Percentiles rank a stretch among this genome's conserved stretches.
Conservation (phyloP, 2,797 vertebrate species). For the Phrynocephalus vlangalii region DNA sequence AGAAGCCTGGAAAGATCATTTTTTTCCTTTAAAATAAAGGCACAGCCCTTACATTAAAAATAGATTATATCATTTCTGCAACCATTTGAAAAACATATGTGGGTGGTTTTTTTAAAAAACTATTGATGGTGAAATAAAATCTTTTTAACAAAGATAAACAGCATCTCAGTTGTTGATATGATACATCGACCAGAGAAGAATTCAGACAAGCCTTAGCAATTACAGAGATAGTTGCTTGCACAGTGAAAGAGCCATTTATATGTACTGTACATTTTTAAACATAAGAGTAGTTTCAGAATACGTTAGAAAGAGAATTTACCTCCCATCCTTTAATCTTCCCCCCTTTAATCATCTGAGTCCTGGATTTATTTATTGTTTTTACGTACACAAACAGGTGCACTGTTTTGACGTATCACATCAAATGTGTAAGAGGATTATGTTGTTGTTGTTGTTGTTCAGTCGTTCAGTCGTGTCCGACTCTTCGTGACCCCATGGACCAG, state of each 20-base stretch:
- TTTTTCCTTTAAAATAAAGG: slow-evolving; percentile 53
- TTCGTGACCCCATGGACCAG: no score
- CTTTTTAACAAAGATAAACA: slow-evolving; percentile 61
- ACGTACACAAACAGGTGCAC: no score
- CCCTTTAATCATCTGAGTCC: neutral
- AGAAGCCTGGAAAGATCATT: slow-evolving; percentile 58
- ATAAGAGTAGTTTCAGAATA: slow-evolving; percentile 36
- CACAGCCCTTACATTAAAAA: slow-evolving; percentile 51
- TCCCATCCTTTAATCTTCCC: accelerated
- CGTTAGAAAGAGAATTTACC: slow-evolving; percentile 35
- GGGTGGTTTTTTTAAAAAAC: slow-evolving; percentile 59
- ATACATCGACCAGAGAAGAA: slow-evolving; percentile 56
- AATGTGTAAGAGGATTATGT: no score
- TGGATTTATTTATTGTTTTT: no score
- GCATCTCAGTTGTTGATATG: slow-evolving; percentile 64
- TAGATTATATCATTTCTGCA: slow-evolving; percentile 23
- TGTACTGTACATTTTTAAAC: slow-evolving; percentile 51
- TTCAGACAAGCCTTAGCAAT: slow-evolving; percentile 48
- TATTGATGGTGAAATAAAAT: slow-evolving; percentile 64
- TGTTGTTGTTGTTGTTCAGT: no score
- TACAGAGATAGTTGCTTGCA: slow-evolving; percentile 26
- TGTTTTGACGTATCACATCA: no score
- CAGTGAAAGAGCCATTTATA: slow-evolving; percentile 46
- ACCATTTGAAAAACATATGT: slow-evolving; percentile 58
- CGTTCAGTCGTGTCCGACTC: no score